Percentiles rank a stretch among this genome's conserved stretches.
These are phyloP conservation scores for Gymnoscelis rufifasciata DNA, from an alignment of 2,888 invertebrate genomes.

Conservation along the genomic window DNA sequence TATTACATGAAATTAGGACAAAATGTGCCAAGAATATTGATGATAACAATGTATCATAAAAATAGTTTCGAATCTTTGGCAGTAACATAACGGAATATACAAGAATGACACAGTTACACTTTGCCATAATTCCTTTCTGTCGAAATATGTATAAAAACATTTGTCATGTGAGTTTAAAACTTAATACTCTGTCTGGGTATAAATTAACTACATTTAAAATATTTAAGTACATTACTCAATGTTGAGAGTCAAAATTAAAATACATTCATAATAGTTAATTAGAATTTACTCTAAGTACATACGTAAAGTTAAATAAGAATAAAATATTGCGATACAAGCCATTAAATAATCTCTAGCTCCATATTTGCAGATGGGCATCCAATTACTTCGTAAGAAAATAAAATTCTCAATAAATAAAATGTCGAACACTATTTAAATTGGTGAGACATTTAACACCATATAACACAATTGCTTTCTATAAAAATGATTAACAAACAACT, in stretches of 20 bases:
- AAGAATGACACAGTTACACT: constrained; percentile 21
- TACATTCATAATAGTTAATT: constrained; percentile 34
- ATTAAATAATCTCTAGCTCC: constrained; percentile 51
- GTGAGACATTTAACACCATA: constrained; percentile 72
- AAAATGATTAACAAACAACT: constrained; percentile 78
- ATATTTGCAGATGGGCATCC: constrained; percentile 78
- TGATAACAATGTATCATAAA: constrained; percentile 10
- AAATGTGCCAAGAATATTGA: constrained; percentile 26
- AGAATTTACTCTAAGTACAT: constrained; percentile 34
- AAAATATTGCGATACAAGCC: constrained; percentile 46
- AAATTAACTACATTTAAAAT: constrained; percentile 31
- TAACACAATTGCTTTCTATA: constrained; percentile 78
- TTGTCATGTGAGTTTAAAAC: constrained; percentile 54
- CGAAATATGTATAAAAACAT: constrained; percentile 38
- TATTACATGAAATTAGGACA: constrained; percentile 45
- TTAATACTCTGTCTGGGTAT: constrained; percentile 37
- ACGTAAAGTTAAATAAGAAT: constrained; percentile 29
- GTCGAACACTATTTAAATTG: constrained; percentile 72
- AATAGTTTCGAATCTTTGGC: constrained; percentile 29
- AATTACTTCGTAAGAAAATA: constrained; percentile 75
- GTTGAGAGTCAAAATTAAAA: constrained; percentile 35
- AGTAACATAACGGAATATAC: constrained; percentile 11
- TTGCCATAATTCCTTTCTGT: constrained; percentile 48
- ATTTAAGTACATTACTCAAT: constrained; percentile 50
- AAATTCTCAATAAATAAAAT: constrained; percentile 78